phyloP scores from a whole-genome alignment of 2,797 vertebrate genomes.

The Ceyx erithaca region DNA sequence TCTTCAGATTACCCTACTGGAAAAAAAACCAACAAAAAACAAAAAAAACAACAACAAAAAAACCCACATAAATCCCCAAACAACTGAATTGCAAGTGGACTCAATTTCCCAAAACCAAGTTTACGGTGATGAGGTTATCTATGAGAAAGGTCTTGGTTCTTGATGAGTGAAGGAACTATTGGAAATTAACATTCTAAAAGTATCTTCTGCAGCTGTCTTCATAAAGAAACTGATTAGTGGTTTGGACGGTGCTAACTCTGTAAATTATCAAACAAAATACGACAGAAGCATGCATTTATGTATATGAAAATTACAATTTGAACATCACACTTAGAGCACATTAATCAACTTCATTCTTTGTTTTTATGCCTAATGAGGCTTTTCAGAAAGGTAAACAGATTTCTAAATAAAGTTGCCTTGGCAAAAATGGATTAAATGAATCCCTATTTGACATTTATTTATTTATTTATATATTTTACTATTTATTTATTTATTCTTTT shows the following conservation, averaged over 20 bases:
- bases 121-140: constrained; percentile 33
- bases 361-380: constrained; percentile 84
- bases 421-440: constrained; percentile 74
- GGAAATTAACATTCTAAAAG: constrained; percentile 81
- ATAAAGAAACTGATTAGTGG: constrained; percentile 85
- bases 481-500: background rate
- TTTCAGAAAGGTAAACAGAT: constrained; percentile 82
- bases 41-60: background rate
- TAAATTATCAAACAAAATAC: constrained; percentile 86
- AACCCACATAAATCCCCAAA: background rate
- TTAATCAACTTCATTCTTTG: constrained; percentile 87
- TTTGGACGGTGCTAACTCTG: constrained; percentile 81
- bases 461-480: background rate
- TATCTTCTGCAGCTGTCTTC: constrained; percentile 81
- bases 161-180: constrained; percentile 69
- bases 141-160: constrained; percentile 29
- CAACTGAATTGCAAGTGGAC: background rate
- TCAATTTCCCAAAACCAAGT: background rate
- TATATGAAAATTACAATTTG: constrained; percentile 84
- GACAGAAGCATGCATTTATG: constrained; percentile 81
- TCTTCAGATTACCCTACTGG: background rate
- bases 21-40: background rate
- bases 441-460: background rate
- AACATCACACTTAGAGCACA: constrained; percentile 82
- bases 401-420: constrained; percentile 82